These are phyloP conservation scores for Rhagonycha fulva DNA, from an alignment of 2,888 invertebrate genomes.

Conservation along the genomic window DNA sequence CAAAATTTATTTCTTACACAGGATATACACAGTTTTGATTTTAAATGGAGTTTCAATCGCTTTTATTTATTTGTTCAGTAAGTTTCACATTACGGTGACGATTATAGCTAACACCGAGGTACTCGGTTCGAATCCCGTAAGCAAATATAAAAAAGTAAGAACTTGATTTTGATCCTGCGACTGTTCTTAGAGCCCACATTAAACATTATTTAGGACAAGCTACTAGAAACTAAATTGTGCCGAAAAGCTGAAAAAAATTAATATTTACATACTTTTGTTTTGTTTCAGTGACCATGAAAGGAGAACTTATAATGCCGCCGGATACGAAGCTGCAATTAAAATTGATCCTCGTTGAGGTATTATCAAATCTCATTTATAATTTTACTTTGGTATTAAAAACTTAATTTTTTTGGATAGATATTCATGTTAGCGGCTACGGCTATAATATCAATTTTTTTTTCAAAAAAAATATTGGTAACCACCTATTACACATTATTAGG, in stretches of 20 bases:
- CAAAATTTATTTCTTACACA: neutral
- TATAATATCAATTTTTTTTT: neutral
- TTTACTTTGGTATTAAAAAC: neutral
- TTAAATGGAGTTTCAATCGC: neutral
- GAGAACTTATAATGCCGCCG: neutral
- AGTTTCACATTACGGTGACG: too few relatives aligned
- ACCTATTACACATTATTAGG: neutral
- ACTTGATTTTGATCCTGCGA: too few relatives aligned
- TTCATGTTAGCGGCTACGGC: neutral
- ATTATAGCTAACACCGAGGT: too few relatives aligned
- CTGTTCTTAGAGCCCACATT: too few relatives aligned
- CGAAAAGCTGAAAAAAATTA: too few relatives aligned
- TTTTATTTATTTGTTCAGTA: neutral
- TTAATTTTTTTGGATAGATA: neutral
- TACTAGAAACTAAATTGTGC: too few relatives aligned
- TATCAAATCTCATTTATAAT: neutral
- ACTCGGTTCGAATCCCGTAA: too few relatives aligned
- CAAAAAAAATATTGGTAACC: neutral
- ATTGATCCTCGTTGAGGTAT: neutral
- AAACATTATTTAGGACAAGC: too few relatives aligned
- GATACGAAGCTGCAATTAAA: neutral
- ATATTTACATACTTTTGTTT: neutral
- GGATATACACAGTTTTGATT: neutral
- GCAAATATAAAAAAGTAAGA: too few relatives aligned
- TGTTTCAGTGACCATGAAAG: neutral